These are phyloP conservation scores for Cyprinodon tularosa DNA, from an alignment of 2,113 vertebrate species.

Conservation along the genomic window DNA sequence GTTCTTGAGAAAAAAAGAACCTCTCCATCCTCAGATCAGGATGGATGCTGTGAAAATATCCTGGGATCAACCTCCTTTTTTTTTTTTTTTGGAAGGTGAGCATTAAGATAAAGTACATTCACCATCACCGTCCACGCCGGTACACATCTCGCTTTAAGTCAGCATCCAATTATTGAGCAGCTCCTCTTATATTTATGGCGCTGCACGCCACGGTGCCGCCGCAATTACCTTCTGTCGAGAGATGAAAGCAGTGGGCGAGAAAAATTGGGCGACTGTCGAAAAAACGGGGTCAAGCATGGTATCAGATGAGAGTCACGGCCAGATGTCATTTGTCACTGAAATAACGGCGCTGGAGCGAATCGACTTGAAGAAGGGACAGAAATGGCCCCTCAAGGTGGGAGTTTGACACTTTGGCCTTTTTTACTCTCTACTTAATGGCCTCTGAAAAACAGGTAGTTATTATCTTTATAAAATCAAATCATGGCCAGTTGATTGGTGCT, in stretches of 20 bases:
- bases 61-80: constrained; percentile 5
- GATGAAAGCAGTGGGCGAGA: constrained; percentile 47
- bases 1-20: constrained; percentile 43
- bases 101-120: constrained; percentile 50
- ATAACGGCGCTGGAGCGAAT: constrained; percentile 61
- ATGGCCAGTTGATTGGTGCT: constrained; percentile 54
- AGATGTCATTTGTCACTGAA: constrained; percentile 63
- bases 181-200: constrained; percentile 46
- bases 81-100: constrained; percentile 14
- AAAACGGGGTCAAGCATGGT: constrained; percentile 68
- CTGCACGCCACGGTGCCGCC: constrained; percentile 22
- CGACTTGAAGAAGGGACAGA: constrained; percentile 60
- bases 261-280: constrained; percentile 57
- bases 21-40: constrained; percentile 3
- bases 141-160: constrained; percentile 43
- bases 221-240: constrained; percentile 56
- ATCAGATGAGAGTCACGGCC: constrained; percentile 52
- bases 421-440: constrained; percentile 36
- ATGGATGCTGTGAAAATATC: constrained; percentile 44
- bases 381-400: constrained; percentile 62
- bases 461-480: constrained; percentile 64
- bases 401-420: constrained; percentile 50
- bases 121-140: constrained; percentile 23
- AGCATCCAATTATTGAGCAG: constrained; percentile 46
- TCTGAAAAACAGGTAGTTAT: constrained; percentile 62